These are phyloP conservation scores for Platichthys flesus DNA, from an alignment of 2,113 vertebrate genomes.

Conservation along the genomic window DNA sequence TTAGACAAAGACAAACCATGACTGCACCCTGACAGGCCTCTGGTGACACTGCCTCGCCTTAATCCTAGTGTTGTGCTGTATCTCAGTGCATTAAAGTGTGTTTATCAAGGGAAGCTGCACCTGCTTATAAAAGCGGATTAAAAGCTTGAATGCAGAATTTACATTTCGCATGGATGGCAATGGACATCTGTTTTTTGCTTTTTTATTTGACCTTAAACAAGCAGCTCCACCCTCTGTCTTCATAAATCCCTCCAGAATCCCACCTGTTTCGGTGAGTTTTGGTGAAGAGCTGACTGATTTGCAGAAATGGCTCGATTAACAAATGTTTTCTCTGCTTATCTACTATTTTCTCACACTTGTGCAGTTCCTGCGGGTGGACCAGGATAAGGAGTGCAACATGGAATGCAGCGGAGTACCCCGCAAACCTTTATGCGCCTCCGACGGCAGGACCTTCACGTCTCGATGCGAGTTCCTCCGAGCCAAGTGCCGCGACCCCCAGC, in stretches of 20 bases:
- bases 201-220: background rate
- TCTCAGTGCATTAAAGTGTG: slow-evolving; percentile 6
- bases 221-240: background rate
- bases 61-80: slow-evolving; percentile 26
- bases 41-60: slow-evolving; percentile 22
- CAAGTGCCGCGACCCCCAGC: slow-evolving; percentile 96
- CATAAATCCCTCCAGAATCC: slow-evolving; percentile 24
- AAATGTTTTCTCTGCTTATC: slow-evolving; percentile 34
- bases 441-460: slow-evolving; percentile 94
- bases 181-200: slow-evolving; percentile 8
- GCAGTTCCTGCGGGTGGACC: slow-evolving; percentile 95
- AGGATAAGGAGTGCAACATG: slow-evolving; percentile 94
- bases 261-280: slow-evolving; percentile 33
- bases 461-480: slow-evolving; percentile 96
- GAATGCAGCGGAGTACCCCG: slow-evolving; percentile 88
- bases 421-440: slow-evolving; percentile 93
- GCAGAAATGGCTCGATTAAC: slow-evolving; percentile 31
- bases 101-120: background rate
- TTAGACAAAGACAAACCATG: slow-evolving; percentile 47
- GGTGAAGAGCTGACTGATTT: slow-evolving; percentile 15
- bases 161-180: slow-evolving; percentile 5
- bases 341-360: slow-evolving; percentile 33
- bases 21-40: slow-evolving; percentile 47
- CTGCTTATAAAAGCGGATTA: background rate
- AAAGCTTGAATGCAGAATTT: slow-evolving; percentile 9